These are phyloP conservation scores for Pristionchus japonicus DNA, from an alignment of 2,888 invertebrate species.

Conservation along the genomic window DNA sequence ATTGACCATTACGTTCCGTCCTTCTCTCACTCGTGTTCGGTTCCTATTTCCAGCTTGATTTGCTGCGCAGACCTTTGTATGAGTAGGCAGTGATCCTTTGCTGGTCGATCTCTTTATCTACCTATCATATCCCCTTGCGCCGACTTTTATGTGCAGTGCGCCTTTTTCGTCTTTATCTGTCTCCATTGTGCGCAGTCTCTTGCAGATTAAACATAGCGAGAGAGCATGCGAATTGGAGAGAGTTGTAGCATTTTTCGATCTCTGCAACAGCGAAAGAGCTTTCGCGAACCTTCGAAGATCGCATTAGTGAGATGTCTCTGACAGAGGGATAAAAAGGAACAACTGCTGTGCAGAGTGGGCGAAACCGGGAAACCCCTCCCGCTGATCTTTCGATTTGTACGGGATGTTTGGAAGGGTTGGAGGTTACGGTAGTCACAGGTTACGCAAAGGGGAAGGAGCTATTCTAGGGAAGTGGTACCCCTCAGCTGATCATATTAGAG, in stretches of 20 bases:
- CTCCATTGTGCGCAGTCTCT: no score
- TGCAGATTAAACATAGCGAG: no score
- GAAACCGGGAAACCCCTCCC: neutral
- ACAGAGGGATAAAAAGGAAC: neutral
- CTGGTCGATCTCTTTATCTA: neutral
- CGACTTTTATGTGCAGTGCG: no score
- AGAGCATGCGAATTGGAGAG: no score
- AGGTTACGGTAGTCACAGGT: neutral
- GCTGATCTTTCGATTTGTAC: neutral
- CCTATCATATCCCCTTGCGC: neutral
- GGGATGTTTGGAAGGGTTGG: neutral
- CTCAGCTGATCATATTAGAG: neutral
- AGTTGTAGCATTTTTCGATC: neutral
- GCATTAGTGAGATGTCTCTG: neutral
- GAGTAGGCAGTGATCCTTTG: neutral
- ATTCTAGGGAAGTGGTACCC: neutral
- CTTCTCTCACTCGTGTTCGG: neutral
- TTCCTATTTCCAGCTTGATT: neutral
- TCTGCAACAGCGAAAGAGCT: neutral
- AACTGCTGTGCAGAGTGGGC: neutral
- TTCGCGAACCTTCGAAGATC: constrained; percentile 12
- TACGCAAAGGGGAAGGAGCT: no score
- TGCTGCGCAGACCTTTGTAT: neutral
- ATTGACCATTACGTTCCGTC: neutral
- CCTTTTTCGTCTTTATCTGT: no score